Conservation (phyloP, 2,797 vertebrate genomes). For the Spinus pinus region DNA sequence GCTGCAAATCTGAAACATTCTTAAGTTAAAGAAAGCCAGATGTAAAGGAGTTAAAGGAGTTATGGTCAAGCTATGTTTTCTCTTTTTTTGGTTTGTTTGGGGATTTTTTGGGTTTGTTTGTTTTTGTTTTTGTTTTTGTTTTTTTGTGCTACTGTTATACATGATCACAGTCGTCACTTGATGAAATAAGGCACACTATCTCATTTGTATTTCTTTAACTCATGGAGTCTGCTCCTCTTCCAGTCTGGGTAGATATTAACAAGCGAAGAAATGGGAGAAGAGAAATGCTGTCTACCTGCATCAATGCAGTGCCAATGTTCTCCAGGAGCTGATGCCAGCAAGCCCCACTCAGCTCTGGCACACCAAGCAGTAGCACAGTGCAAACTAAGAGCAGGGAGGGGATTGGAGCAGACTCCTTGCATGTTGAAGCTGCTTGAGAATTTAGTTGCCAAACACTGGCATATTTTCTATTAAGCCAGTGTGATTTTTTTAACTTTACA, state of each 20-base stretch:
- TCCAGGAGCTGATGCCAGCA: not conserved
- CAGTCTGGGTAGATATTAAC: not conserved
- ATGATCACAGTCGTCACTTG: not conserved
- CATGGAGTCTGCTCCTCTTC: not conserved
- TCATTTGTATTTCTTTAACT: not conserved
- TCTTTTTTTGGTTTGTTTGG: too few species aligned
- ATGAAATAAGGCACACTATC: not conserved
- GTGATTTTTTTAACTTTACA: not conserved
- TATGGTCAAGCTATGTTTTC: not conserved
- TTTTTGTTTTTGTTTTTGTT: not conserved
- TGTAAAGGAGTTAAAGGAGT: not conserved
- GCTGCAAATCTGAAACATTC: not conserved
- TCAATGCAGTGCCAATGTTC: not conserved
- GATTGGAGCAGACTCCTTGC: not conserved
- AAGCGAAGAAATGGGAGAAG: not conserved
- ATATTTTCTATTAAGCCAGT: not conserved
- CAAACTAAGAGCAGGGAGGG: not conserved
- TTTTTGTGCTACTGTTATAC: not conserved
- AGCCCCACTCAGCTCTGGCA: rapidly evolving
- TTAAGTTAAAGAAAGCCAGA: not conserved
- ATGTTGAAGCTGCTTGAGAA: not conserved
- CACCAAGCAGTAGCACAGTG: not conserved
- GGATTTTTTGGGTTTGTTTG: not conserved
- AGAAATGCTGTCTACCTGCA: not conserved
- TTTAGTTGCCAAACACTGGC: not conserved